These are phyloP conservation scores for Myotis daubentonii DNA, from an alignment of 2,797 vertebrate species.

Conservation along the genomic window DNA sequence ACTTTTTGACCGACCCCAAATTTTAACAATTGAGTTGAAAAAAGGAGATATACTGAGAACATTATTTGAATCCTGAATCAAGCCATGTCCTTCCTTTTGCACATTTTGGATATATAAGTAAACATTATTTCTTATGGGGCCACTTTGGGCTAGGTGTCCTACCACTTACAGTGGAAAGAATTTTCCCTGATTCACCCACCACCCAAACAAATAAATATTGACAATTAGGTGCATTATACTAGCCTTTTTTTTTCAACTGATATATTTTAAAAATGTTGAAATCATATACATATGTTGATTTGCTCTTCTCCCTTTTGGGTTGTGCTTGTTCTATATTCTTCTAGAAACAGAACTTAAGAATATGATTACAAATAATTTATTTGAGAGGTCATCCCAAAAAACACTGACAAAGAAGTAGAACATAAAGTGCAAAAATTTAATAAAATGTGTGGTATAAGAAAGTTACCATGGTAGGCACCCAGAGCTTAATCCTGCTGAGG, in stretches of 20 bases:
- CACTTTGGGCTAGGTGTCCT: background rate
- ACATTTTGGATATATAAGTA: background rate
- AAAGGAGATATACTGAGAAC: background rate
- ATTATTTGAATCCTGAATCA: background rate
- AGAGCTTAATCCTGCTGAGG: background rate
- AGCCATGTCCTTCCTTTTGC: background rate
- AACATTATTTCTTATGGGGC: background rate
- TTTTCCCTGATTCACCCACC: background rate
- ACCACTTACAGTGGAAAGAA: background rate
- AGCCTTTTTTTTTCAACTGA: background rate
- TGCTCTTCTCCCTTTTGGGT: background rate
- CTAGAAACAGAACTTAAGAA: background rate
- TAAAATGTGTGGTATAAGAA: background rate
- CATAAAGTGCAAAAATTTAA: background rate
- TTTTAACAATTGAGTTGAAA: background rate
- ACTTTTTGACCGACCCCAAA: background rate
- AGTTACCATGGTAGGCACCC: background rate
- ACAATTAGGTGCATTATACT: background rate
- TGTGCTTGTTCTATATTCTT: background rate
- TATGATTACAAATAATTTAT: slow-evolving; percentile 3
- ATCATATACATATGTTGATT: background rate
- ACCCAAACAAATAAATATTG: background rate
- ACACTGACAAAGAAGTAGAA: background rate
- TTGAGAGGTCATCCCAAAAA: background rate
- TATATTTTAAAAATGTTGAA: background rate